phyloP scores from a whole-genome alignment of 2,113 vertebrate genomes.

The Climacteris rufus region DNA sequence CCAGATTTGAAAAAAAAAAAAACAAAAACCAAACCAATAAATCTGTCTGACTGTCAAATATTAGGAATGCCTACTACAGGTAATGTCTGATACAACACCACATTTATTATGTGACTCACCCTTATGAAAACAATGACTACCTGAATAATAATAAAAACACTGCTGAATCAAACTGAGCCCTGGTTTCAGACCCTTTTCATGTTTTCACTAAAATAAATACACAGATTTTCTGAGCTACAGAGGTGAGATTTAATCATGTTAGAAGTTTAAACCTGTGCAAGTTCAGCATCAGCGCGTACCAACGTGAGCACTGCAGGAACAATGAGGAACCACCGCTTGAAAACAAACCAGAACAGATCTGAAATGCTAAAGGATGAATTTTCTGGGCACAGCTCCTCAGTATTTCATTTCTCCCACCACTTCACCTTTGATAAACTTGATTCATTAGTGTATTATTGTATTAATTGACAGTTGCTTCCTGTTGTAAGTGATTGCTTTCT shows the following conservation, averaged over 20 bases:
- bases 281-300: neutral
- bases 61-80: neutral
- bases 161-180: neutral
- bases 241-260: neutral
- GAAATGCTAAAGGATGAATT: neutral
- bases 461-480: slow-evolving; percentile 69
- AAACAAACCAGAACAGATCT: neutral
- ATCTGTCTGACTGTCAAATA: neutral
- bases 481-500: slow-evolving; percentile 60
- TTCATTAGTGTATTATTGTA: slow-evolving; percentile 63
- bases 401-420: neutral
- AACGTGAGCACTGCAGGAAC: neutral
- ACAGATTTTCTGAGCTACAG: neutral
- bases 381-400: neutral
- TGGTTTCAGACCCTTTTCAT: neutral
- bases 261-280: neutral
- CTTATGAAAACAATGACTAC: neutral
- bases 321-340: neutral
- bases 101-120: neutral
- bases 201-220: neutral
- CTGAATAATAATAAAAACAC: neutral
- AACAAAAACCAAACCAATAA: neutral
- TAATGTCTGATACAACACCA: neutral
- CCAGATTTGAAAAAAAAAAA: neutral
- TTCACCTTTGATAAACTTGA: slow-evolving; percentile 54